A percentile compares a stretch with the other conserved stretches of the same genome.
These are phyloP conservation scores for Brachionus sp. DNA, from an alignment of 1,140 invertebrate genomes.

Conservation along the genomic window DNA sequence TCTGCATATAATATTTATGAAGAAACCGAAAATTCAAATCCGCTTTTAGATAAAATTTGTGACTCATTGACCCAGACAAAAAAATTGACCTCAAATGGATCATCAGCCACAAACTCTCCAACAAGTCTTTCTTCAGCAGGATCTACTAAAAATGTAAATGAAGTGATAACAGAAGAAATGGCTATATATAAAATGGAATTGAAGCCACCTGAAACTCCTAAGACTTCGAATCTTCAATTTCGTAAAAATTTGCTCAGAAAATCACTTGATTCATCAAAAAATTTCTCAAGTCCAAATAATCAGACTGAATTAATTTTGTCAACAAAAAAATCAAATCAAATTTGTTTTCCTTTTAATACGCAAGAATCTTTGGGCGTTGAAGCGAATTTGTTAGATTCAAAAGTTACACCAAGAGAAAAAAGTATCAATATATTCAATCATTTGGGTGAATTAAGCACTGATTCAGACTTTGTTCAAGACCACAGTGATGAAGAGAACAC, in stretches of 20 bases:
- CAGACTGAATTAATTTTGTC: neutral
- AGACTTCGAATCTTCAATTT: conserved; percentile 22
- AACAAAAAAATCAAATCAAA: neutral
- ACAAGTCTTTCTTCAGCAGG: conserved; percentile 12
- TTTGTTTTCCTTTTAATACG: neutral
- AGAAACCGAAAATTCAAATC: neutral
- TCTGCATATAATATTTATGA: conserved; percentile 42
- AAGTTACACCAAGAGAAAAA: neutral
- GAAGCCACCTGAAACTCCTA: conserved; percentile 27
- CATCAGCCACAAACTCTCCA: conserved; percentile 8
- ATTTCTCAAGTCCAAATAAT: neutral
- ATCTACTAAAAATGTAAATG: neutral
- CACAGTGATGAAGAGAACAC: conserved; percentile 18
- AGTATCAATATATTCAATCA: conserved; percentile 4
- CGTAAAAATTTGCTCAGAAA: conserved; percentile 19
- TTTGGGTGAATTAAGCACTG: neutral
- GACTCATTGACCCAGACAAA: neutral
- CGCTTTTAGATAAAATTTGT: neutral
- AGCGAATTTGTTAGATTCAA: neutral
- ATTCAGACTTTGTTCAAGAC: neutral
- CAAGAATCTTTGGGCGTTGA: neutral
- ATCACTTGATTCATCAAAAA: neutral
- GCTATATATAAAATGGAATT: neutral
- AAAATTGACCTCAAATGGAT: conserved; percentile 28
- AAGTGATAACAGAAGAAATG: neutral